Conservation (phyloP, 2,888 invertebrate species). For the Malachius bipustulatus region DNA sequence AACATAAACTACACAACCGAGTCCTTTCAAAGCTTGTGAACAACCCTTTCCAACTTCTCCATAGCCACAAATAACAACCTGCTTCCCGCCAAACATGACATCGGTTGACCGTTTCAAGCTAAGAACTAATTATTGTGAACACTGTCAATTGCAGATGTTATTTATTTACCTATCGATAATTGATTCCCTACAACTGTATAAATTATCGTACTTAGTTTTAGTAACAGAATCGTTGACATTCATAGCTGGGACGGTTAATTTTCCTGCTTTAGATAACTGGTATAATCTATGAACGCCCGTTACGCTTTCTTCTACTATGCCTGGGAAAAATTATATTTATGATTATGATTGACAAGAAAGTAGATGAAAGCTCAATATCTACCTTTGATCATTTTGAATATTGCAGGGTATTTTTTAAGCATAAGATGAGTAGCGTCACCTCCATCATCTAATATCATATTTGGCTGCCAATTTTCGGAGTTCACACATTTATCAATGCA, state of each 20-base stretch:
- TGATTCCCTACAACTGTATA: slow-evolving; percentile 90
- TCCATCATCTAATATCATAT: slow-evolving; percentile 95
- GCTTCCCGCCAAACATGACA: slow-evolving; percentile 96
- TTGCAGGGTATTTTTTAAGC: slow-evolving; percentile 87
- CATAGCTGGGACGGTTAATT: slow-evolving; percentile 93
- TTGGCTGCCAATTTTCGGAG: slow-evolving; percentile 88
- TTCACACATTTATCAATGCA: slow-evolving; percentile 94
- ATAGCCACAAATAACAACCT: slow-evolving; percentile 91
- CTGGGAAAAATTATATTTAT: slow-evolving; percentile 38
- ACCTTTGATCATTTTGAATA: slow-evolving; percentile 88
- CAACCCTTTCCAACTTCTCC: slow-evolving; percentile 97
- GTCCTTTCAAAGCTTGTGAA: slow-evolving; percentile 85
- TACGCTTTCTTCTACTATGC: slow-evolving; percentile 94
- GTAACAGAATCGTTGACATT: slow-evolving; percentile 98
- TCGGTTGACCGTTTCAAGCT: slow-evolving; percentile 77
- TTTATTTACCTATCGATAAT: slow-evolving; percentile 62
- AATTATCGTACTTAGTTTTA: slow-evolving; percentile 95
- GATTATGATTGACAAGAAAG: background rate
- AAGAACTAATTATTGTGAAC: slow-evolving; percentile 2
- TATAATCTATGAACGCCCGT: slow-evolving; percentile 96
- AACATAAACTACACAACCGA: slow-evolving; percentile 85
- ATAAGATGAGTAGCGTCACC: slow-evolving; percentile 94
- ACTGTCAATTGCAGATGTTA: slow-evolving; percentile 4
- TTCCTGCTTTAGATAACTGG: slow-evolving; percentile 88
- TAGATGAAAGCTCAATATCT: slow-evolving; percentile 9